These are phyloP conservation scores for Amphimedon queenslandica DNA, from an alignment of 37 sponge, comb jelly and placozoan species.

Conservation along the genomic window DNA sequence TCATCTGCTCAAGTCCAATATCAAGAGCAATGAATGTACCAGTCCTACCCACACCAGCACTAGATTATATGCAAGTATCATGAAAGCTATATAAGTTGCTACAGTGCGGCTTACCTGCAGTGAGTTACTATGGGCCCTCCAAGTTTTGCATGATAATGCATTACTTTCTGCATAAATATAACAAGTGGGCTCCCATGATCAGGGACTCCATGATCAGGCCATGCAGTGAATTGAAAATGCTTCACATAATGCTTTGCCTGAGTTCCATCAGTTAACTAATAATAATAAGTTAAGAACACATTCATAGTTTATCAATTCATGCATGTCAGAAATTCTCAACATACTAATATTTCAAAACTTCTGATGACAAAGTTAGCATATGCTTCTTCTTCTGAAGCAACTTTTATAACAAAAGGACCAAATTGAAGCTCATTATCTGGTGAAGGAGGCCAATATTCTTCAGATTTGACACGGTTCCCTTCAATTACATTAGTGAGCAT, in stretches of 20 bases:
- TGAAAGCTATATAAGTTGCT: too few relatives aligned
- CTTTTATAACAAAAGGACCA: conserved; percentile 22
- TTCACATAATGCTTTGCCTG: background rate
- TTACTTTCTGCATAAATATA: conserved; percentile 4
- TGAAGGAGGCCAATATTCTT: conserved; percentile 47
- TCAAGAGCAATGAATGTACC: conserved; percentile 53
- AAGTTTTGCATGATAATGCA: background rate
- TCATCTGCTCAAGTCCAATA: conserved; percentile 19
- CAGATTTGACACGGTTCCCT: conserved; percentile 21
- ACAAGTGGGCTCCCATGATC: conserved; percentile 44
- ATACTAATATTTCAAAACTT: conserved; percentile 16
- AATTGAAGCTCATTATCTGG: background rate
- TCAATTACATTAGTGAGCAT: conserved; percentile 51
- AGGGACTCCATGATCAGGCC: conserved; percentile 67
- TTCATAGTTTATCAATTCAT: background rate
- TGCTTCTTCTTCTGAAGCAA: background rate
- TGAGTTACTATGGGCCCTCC: conserved; percentile 32
- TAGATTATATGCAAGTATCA: too few relatives aligned
- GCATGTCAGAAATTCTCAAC: background rate
- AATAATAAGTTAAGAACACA: background rate
- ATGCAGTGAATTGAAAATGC: conserved; percentile 61
- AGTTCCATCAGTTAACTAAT: background rate
- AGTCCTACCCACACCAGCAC: conserved; percentile 65
- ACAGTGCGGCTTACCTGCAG: too few relatives aligned
- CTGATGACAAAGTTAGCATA: conserved; percentile 10